Evolutionary conservation across 92 coral and sea anemone genomes (phyloP).

Genomic region (Blastomussa wellsi): DNA sequence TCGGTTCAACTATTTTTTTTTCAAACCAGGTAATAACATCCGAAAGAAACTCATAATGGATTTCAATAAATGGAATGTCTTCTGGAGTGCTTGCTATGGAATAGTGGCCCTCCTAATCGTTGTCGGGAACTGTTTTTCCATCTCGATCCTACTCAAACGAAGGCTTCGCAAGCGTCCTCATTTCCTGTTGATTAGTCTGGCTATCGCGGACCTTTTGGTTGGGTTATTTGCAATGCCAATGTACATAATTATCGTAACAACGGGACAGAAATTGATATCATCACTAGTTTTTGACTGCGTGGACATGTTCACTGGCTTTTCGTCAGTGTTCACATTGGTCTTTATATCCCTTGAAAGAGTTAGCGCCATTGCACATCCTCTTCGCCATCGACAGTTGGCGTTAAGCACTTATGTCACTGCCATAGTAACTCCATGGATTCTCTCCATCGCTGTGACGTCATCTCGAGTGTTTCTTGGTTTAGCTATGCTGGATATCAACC

Average conservation of each 20-base stretch:
- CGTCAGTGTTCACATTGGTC: constrained; percentile 60
- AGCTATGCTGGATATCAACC: not conserved
- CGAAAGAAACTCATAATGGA: constrained; percentile 13
- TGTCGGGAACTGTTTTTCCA: constrained; percentile 51
- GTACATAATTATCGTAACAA: constrained; percentile 27
- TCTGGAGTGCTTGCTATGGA: constrained; percentile 63
- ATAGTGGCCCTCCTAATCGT: constrained; percentile 53
- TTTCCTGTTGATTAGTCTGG: constrained; percentile 61
- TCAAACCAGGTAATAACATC: not conserved
- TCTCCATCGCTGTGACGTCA: constrained; percentile 20
- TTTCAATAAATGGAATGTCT: constrained; percentile 17
- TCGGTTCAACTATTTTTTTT: not conserved
- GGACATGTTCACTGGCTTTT: constrained; percentile 68
- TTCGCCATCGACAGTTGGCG: constrained; percentile 49
- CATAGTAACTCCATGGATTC: constrained; percentile 58
- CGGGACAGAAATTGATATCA: constrained; percentile 10
- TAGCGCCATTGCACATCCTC: constrained; percentile 57
- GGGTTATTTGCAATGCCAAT: constrained; percentile 61
- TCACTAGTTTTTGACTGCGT: constrained; percentile 30
- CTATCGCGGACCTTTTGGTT: constrained; percentile 67
- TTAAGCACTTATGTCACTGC: constrained; percentile 26
- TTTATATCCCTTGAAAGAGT: constrained; percentile 63
- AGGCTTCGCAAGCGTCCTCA: constrained; percentile 68
- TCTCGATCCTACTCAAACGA: constrained; percentile 47
- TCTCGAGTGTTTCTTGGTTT: constrained; percentile 24